phyloP scores from a whole-genome alignment of 2,113 vertebrate genomes.

The Aptenodytes forsteri region DNA sequence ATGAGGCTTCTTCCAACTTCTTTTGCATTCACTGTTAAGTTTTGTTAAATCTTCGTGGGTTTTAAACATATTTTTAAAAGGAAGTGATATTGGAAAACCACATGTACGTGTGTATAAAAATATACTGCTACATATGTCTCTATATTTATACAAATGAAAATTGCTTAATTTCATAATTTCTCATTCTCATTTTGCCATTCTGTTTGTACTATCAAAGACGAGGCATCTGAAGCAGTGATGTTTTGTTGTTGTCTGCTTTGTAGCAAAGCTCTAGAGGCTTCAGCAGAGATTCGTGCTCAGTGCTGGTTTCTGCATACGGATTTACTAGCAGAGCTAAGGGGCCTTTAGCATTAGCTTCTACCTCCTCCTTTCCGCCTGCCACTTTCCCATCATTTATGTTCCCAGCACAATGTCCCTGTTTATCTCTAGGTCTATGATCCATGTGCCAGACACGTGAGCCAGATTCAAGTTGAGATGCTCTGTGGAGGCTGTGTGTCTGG shows the following conservation, averaged over 20 bases:
- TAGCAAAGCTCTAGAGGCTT: background rate
- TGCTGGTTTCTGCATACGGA: background rate
- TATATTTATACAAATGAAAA: background rate
- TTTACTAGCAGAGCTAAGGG: background rate
- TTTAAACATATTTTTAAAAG: background rate
- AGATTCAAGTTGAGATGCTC: background rate
- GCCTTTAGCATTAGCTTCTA: background rate
- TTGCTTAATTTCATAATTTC: background rate
- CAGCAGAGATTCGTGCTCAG: background rate
- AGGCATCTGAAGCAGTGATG: background rate
- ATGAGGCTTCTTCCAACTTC: background rate
- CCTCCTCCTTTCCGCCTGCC: background rate
- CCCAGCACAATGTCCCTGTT: fast-evolving
- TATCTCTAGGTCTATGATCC: background rate
- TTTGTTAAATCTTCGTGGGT: background rate
- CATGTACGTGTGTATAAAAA: background rate
- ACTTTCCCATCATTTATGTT: fast-evolving
- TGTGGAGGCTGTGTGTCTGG: background rate
- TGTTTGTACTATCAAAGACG: fast-evolving
- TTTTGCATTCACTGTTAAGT: background rate
- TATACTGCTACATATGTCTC: background rate
- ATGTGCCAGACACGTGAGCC: fast-evolving
- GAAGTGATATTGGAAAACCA: background rate
- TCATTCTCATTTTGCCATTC: background rate
- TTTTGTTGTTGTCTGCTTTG: background rate